Conservation (phyloP, 2,797 vertebrate species). For the Falco rusticolus region DNA sequence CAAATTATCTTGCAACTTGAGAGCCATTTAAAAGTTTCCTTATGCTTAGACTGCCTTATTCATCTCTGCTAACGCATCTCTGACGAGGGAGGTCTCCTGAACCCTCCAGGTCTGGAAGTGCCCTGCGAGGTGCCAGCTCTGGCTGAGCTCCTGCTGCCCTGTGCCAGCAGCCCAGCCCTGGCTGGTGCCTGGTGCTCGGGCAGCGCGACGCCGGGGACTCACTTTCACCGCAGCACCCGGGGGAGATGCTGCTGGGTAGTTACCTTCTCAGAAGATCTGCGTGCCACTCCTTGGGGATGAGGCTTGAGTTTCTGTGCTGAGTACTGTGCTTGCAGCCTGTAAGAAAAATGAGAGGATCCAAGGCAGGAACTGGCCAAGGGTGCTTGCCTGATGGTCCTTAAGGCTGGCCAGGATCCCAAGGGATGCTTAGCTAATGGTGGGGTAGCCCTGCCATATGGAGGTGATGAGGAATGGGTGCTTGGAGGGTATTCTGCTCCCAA, state of each 20-base stretch:
- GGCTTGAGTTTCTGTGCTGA: too few relatives aligned
- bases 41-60: not conserved
- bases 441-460: not conserved
- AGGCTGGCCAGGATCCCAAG: not conserved
- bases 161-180: not conserved
- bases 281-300: rapidly evolving
- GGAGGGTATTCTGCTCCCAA: not conserved
- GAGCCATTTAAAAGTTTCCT: slow-evolving; percentile 46
- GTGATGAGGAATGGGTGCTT: not conserved
- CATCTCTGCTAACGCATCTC: not conserved
- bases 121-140: not conserved
- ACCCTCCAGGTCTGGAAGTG: not conserved
- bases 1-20: slow-evolving; percentile 62
- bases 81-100: not conserved
- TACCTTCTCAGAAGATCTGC: rapidly evolving
- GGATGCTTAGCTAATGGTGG: not conserved
- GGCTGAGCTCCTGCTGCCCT: not conserved
- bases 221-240: rapidly evolving
- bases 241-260: rapidly evolving
- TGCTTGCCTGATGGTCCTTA: too few relatives aligned
- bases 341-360: rapidly evolving
- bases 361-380: not conserved
- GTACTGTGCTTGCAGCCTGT: not conserved
- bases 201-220: rapidly evolving
- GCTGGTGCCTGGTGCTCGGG: rapidly evolving